phyloP scores from a whole-genome alignment of 2,797 vertebrate genomes.

The Pipistrellus kuhlii region DNA sequence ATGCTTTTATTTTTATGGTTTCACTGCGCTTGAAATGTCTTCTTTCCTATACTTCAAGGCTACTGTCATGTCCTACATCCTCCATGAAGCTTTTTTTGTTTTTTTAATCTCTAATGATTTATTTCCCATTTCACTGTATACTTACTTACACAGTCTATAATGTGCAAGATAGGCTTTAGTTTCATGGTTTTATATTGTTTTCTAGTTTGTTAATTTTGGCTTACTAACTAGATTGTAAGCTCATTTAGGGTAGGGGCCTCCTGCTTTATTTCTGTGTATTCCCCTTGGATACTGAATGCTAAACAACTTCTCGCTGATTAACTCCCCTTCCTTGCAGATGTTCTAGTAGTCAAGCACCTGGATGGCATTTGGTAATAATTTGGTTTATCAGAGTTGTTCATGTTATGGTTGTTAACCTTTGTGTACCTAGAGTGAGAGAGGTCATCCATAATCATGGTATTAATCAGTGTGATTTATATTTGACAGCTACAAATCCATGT shows the following conservation, averaged over 20 bases:
- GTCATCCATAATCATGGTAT: conserved; percentile 79
- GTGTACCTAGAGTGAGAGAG: conserved; percentile 64
- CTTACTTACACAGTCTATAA: not conserved
- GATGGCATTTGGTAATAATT: conserved; percentile 84
- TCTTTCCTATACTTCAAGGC: not conserved
- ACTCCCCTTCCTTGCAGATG: conserved; percentile 68
- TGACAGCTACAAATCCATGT: conserved; percentile 91
- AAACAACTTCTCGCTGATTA: conserved; percentile 61
- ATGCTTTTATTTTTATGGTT: not conserved
- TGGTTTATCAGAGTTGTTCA: conserved; percentile 82
- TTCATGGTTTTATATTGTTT: conserved; percentile 32
- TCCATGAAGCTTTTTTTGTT: not conserved
- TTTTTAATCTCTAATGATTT: not conserved
- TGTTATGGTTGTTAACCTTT: conserved; percentile 79
- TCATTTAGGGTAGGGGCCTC: not conserved
- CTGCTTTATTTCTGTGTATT: conserved; percentile 63
- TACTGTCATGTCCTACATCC: not conserved
- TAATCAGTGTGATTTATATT: conserved; percentile 87
- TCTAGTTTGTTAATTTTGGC: conserved; percentile 56
- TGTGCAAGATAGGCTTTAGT: conserved; percentile 4
- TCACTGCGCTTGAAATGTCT: not conserved
- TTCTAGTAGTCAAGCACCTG: conserved; percentile 60
- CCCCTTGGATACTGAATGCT: conserved; percentile 57
- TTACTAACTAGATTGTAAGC: conserved; percentile 49
- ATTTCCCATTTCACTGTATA: not conserved